phyloP scores from a whole-genome alignment of 2,888 invertebrate genomes.

The Axea sp. region DNA sequence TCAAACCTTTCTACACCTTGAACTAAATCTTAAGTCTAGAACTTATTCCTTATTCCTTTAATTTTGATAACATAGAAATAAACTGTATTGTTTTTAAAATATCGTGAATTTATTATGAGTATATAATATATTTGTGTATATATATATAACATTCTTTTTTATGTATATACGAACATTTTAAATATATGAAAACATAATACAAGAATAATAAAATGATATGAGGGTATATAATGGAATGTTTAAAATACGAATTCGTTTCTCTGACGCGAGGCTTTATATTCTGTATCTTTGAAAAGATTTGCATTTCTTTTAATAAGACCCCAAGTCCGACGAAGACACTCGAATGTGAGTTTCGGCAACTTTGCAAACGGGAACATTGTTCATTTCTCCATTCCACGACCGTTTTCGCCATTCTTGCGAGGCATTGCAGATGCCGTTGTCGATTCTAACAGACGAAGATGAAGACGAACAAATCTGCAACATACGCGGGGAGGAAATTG shows the following conservation, averaged over 20 bases:
- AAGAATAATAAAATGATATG: slow-evolving; percentile 10
- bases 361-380: slow-evolving; percentile 77
- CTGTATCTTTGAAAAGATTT: slow-evolving; percentile 46
- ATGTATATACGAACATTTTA: neutral
- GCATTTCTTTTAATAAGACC: slow-evolving; percentile 54
- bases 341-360: slow-evolving; percentile 65
- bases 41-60: no score
- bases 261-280: slow-evolving; percentile 22
- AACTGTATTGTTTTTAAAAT: no score
- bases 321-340: slow-evolving; percentile 47
- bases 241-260: slow-evolving; percentile 38
- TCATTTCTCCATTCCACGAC: slow-evolving; percentile 72
- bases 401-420: slow-evolving; percentile 59
- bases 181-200: no score
- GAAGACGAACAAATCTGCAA: slow-evolving; percentile 65
- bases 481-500: slow-evolving; percentile 65
- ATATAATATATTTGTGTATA: slow-evolving; percentile 1
- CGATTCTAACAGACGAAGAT: slow-evolving; percentile 41
- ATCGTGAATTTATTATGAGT: no score
- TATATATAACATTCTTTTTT: neutral
- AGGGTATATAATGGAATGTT: slow-evolving; percentile 26
- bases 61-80: no score
- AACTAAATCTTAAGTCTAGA: no score
- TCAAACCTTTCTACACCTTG: no score
- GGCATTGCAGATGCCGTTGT: slow-evolving; percentile 67